Conservation (phyloP, 1,140 invertebrate species). For the Aphelenchoides fujianensis region DNA sequence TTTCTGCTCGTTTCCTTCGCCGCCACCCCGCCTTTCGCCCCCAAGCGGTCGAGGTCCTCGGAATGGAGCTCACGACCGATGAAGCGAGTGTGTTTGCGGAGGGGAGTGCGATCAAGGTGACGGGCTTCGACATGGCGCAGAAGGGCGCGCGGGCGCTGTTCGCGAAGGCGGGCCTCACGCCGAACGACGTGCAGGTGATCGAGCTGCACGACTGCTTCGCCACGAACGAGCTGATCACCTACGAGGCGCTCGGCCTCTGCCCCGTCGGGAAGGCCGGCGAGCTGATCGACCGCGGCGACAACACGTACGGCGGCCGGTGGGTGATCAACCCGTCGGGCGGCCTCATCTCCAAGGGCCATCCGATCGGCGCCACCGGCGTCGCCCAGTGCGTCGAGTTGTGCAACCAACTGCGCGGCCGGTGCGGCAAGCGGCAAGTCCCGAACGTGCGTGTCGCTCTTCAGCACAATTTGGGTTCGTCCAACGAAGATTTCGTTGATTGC, state of each 20-base stretch:
- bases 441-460: conserved; percentile 81
- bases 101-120: conserved; percentile 83
- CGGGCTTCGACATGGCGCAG: conserved; percentile 92
- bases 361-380: conserved; percentile 86
- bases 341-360: conserved; percentile 96
- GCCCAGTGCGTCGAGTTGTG: conserved; percentile 91
- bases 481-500: too few species aligned
- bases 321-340: conserved; percentile 97
- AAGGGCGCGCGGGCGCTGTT: conserved; percentile 77
- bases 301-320: conserved; percentile 94
- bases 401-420: conserved; percentile 83
- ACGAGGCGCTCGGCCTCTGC: conserved; percentile 92
- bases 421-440: conserved; percentile 83
- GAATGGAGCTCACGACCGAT: conserved; percentile 70
- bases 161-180: conserved; percentile 69
- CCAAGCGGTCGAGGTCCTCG: conserved; percentile 72
- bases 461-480: conserved; percentile 95
- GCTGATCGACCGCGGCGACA: conserved; percentile 85
- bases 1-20: conserved; percentile 81
- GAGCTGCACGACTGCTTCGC: conserved; percentile 99
- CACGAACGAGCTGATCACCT: conserved; percentile 92
- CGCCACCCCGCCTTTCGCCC: conserved; percentile 74
- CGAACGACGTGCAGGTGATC: conserved; percentile 70
- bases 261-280: conserved; percentile 80
- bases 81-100: conserved; percentile 78